phyloP scores from a whole-genome alignment of 2,113 vertebrate genomes.

The Apteryx mantelli region DNA sequence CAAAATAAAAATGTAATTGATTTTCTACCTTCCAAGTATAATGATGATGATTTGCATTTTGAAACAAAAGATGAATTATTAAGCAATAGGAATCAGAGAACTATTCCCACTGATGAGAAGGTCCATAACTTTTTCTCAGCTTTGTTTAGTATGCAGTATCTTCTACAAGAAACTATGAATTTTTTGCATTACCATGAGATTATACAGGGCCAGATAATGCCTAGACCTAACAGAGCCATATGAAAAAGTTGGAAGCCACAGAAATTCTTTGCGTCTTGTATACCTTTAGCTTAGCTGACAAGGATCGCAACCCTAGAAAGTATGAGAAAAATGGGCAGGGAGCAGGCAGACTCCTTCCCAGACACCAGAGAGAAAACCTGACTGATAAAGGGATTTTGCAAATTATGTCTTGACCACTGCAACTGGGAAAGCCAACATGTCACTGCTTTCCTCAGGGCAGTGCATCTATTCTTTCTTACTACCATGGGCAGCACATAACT shows the following conservation, averaged over 20 bases:
- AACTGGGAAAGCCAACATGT: neutral
- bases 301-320: rapidly evolving
- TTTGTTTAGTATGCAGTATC: neutral
- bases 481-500: neutral
- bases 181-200: neutral
- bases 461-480: neutral
- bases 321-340: neutral
- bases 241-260: neutral
- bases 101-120: neutral
- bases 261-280: neutral
- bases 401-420: neutral
- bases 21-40: neutral
- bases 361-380: rapidly evolving
- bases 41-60: neutral
- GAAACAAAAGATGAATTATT: neutral
- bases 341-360: neutral
- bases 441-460: neutral
- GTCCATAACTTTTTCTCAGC: neutral
- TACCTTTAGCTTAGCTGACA: neutral
- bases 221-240: neutral
- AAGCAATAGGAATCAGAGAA: neutral
- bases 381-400: neutral
- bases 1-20: neutral
- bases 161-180: neutral
- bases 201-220: neutral